Conservation (phyloP, 2,797 vertebrate species). For the Tenualosa thibaudeaui region DNA sequence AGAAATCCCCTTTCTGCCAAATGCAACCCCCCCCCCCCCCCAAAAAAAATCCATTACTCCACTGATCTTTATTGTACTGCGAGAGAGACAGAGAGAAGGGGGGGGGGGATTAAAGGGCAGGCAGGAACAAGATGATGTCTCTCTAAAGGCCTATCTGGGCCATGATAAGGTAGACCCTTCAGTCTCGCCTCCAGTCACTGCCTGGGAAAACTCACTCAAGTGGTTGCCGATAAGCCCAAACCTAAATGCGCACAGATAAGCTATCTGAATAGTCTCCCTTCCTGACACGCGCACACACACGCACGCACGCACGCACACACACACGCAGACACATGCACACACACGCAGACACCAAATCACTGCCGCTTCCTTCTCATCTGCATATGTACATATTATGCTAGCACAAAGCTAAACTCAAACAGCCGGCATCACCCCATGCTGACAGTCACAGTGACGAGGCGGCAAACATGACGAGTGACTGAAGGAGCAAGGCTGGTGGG, state of each 20-base stretch:
- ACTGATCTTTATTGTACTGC: constrained; percentile 37
- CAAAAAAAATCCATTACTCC: neutral
- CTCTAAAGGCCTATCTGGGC: constrained; percentile 29
- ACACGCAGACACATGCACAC: too few relatives aligned
- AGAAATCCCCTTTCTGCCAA: neutral
- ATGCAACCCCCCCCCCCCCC: neutral
- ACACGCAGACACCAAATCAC: neutral
- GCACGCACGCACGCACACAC: too few relatives aligned
- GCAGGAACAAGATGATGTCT: constrained; percentile 59
- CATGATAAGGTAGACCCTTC: neutral
- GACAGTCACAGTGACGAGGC: neutral
- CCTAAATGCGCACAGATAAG: constrained; percentile 50
- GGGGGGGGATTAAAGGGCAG: constrained; percentile 55
- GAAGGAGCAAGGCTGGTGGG: neutral
- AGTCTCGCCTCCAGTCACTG: neutral
- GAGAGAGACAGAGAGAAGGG: constrained; percentile 56
- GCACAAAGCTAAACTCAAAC: constrained; percentile 43
- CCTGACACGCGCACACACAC: too few relatives aligned
- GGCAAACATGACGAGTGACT: neutral
- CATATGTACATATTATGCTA: constrained; percentile 52
- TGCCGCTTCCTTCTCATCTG: constrained; percentile 36
- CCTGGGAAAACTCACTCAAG: neutral
- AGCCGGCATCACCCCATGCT: constrained; percentile 12
- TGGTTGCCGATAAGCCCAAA: neutral
- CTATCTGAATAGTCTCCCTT: constrained; percentile 15